Conservation (phyloP, 1,140 invertebrate genomes). For the Doryteuthis pealeii region DNA sequence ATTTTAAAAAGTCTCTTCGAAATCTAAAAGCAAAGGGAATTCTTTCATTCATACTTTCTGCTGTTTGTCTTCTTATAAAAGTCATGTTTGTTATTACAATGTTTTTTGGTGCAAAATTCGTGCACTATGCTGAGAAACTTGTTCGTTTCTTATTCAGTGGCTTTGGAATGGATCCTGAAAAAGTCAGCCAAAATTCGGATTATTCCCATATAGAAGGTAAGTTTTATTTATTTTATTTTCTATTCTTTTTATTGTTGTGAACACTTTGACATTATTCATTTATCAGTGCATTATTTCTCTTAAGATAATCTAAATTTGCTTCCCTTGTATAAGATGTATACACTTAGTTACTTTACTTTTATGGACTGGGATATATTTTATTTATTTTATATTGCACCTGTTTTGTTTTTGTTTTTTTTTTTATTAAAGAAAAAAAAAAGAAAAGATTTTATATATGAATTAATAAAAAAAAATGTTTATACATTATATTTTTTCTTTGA, state of each 20-base stretch:
- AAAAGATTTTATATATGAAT: too few relatives aligned
- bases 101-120: background rate
- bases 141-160: constrained; percentile 46
- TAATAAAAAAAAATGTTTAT: too few relatives aligned
- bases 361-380: too few relatives aligned
- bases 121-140: constrained; percentile 18
- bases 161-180: constrained; percentile 50
- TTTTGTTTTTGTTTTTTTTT: too few relatives aligned
- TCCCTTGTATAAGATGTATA: too few relatives aligned
- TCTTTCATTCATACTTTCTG: background rate
- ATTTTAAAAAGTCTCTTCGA: background rate
- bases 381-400: too few relatives aligned
- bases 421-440: too few relatives aligned
- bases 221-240: constrained; percentile 16
- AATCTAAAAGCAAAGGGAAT: background rate
- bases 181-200: constrained; percentile 49
- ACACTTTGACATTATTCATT: background rate
- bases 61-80: constrained; percentile 2
- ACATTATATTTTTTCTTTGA: too few relatives aligned
- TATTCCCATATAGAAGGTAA: constrained; percentile 57
- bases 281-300: background rate
- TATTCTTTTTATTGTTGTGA: constrained; percentile 12
- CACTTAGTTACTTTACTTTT: too few relatives aligned
- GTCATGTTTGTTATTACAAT: constrained; percentile 4
- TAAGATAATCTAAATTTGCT: too few relatives aligned